Evolutionary conservation across 92 coral and sea anemone species (phyloP).

Genomic region (Epizoanthus fatuus): DNA sequence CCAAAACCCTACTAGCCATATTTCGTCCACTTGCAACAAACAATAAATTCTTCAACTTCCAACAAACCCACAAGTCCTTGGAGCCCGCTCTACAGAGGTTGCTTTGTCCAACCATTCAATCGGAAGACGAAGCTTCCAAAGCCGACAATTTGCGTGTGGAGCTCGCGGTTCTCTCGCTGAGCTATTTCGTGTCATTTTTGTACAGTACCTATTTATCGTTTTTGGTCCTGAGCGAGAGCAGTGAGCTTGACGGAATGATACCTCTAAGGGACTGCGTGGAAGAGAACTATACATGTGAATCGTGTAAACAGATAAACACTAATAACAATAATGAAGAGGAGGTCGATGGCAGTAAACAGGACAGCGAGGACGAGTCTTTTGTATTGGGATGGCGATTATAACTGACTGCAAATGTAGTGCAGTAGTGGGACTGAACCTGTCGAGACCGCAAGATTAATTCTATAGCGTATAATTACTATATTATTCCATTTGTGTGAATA

Average conservation of each 20-base stretch:
- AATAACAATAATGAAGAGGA: neutral
- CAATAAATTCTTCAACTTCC: neutral
- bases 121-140: neutral
- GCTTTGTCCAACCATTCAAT: slow-evolving; percentile 9
- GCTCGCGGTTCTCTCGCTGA: slow-evolving; percentile 23
- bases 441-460: no score
- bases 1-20: neutral
- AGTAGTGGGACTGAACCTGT: no score
- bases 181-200: slow-evolving; percentile 23
- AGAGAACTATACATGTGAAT: neutral
- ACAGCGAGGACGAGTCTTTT: slow-evolving; percentile 39
- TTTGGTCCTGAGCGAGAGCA: slow-evolving; percentile 7
- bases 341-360: slow-evolving; percentile 3
- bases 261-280: neutral
- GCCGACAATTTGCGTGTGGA: neutral
- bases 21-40: neutral
- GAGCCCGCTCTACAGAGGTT: slow-evolving; percentile 11
- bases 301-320: slow-evolving; percentile 8
- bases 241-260: no score
- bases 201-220: slow-evolving; percentile 17
- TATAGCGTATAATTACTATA: no score
- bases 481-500: no score
- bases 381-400: slow-evolving; percentile 37
- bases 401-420: no score
- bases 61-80: neutral